A percentile compares a stretch with the other conserved stretches of the same genome.
Evolutionary conservation across 2,888 invertebrate genomes (phyloP).

Genomic region (Epinotia ramella): DNA sequence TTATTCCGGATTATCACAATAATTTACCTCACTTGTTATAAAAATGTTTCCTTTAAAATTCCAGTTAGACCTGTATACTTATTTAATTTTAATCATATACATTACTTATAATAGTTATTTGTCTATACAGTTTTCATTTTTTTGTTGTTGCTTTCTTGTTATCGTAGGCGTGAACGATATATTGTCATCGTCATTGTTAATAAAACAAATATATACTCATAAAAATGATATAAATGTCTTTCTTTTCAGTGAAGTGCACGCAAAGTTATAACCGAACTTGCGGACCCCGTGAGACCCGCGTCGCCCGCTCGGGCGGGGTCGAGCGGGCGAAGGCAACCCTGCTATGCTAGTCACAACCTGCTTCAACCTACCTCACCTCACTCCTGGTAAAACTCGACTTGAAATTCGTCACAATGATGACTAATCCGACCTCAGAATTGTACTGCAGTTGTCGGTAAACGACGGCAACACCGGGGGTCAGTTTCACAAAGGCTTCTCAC

Average conservation of each 20-base stretch:
- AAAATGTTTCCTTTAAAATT: neutral
- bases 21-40: neutral
- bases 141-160: conserved; percentile 15
- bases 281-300: neutral
- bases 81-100: neutral
- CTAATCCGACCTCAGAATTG: too few relatives aligned
- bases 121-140: neutral
- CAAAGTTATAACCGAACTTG: conserved; percentile 27
- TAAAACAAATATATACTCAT: conserved; percentile 27
- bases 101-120: neutral
- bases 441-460: too few relatives aligned
- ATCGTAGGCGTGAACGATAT: conserved; percentile 15
- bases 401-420: too few relatives aligned
- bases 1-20: too few relatives aligned
- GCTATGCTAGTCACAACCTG: neutral
- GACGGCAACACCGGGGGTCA: too few relatives aligned
- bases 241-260: conserved; percentile 31
- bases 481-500: too few relatives aligned
- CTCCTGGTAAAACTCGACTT: too few relatives aligned
- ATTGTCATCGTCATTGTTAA: conserved; percentile 29
- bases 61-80: neutral
- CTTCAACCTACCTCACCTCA: too few relatives aligned
- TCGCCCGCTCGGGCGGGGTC: too few relatives aligned
- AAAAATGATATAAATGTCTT: conserved; percentile 1
- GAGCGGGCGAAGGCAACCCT: too few relatives aligned